Base-by-base conservation (phyloP, 2,113 vertebrate species). In the Electrona antarctica region DNA sequence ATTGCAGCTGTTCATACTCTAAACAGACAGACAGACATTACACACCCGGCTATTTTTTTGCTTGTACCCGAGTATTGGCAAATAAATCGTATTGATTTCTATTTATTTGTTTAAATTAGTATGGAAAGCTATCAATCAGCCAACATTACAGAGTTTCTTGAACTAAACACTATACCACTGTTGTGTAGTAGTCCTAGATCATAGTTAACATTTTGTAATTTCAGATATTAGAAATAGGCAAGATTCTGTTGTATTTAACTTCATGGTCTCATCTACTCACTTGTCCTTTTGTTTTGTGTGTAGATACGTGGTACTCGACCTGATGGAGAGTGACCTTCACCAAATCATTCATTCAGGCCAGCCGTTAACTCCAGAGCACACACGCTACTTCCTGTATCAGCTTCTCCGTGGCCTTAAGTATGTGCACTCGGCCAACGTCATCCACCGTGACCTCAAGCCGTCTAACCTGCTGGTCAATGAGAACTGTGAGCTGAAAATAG, bases 311-410 rank as follows among this genome's bases (percentile, higher is more conserved):
- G 97, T 99, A 1, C 90, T 99, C 70, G 97, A 99, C 88, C 91
- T 99, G 71, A 98, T 99, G 97, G 97, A 98, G 86, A 98, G 97
- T 0, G 97, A 99, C 91, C 90, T 99, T 0, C 97, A 98, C 86
- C 97, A 99, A 92, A 98, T 99, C 85, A 98, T 99, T 86, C 96
- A 98, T 85, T 99, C 97, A 0, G 69, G 92, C 0, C 97, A 99
- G 60, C 94, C 96, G 0, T 82, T 99, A 4, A 97, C 95, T 0
- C 64, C 96, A 33, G 97, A 99, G 81, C 97, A 99, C 48, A 96
- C 96, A 0, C 96, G 97, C 29, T 99, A 99, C 87, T 99, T 99
- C 85, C 91, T 98, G 0, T 99, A 99, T 94, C 97, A 99, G 73
- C 95, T 98, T 0, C 93, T 99, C 0, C 95, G 97, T 1, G 97